Evolutionary conservation across 64 coral and sea anemone species (phyloP).

Genomic region (Stylophora pistillata): DNA sequence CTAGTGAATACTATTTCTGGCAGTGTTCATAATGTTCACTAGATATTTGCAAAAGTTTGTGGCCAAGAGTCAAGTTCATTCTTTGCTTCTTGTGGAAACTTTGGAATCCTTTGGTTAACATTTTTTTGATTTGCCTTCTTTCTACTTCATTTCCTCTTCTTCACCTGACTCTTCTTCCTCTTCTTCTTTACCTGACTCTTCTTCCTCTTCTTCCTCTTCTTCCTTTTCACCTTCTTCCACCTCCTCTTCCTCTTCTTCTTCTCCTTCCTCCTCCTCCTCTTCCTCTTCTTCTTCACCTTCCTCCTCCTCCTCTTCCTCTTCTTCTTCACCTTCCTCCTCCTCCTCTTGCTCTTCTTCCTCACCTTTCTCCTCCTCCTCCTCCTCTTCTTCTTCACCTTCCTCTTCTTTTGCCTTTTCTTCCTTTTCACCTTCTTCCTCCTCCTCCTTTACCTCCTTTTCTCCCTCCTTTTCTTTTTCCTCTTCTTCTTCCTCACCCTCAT

Average conservation of each 20-base stretch:
- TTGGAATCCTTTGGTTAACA: not conserved
- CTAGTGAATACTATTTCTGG: too few species aligned
- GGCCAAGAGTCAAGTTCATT: too few species aligned
- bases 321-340: constrained; percentile 11
- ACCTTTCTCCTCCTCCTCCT: not conserved
- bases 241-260: not conserved
- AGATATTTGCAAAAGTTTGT: too few species aligned
- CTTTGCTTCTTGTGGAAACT: not conserved
- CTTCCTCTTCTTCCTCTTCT: not conserved
- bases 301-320: not conserved
- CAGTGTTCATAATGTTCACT: too few species aligned
- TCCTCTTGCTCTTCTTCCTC: constrained; percentile 14
- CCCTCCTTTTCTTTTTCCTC: not conserved
- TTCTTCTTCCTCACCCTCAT: not conserved
- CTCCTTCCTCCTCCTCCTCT: not conserved
- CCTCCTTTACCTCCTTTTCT: not conserved
- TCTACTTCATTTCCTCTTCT: not conserved
- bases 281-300: not conserved
- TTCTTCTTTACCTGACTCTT: not conserved
- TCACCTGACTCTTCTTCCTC: not conserved
- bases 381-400: constrained; percentile 8
- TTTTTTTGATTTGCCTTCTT: not conserved
- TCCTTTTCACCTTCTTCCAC: not conserved
- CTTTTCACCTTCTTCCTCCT: not conserved
- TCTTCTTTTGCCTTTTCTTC: not conserved